Base-by-base conservation (phyloP, 2,113 vertebrate species). In the Entomyzon cyanotis region DNA sequence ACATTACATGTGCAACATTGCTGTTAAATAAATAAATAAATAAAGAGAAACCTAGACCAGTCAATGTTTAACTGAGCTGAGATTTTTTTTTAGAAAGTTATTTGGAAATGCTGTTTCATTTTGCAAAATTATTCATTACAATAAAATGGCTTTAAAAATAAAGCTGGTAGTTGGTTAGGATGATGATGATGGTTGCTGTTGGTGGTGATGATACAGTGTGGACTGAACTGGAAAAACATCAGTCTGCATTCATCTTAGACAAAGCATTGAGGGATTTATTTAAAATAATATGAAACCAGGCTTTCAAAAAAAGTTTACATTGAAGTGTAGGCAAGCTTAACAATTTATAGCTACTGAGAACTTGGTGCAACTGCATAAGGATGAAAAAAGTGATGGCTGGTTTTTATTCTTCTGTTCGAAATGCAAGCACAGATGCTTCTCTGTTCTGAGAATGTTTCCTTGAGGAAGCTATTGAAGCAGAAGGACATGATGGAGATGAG, bases 391-490 rank as follows among this genome's bases (percentile, higher is more conserved):
- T 67, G 77, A 90, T 96, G 84, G 68, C 75, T 88, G 95, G 93
- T 97, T 97, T 97, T 97, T 97, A 96, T 97, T 97, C 93, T 96
- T 96, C 97, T 97, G 97, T 98, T 98, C 94, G 98, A 97, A 97
- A 97, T 82, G 95, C 87, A 89, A 97, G 92, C 94, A 96, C 97
- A 97, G 97, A 98, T 98, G 97, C 96, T 98, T 97, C 96, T 97
- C 91, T 97, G 95, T 97, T 97, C 95, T 52, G 47, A 95, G 83
- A 95, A 92, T 95, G 97, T 98, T 98, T 98, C 97, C 97, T 97
- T 98, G 97, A 98, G 97, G 96, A 98, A 91, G 91, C 95, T 95
- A 98, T 52, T 98, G 97, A 98, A 98, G 97, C 98, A 98, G 97
- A 98, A 98, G 98, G 94, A 97, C 96, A 95, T 96, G 97, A 97